phyloP scores from a whole-genome alignment of 2,797 vertebrate species.

The Sebastes diaconus region DNA sequence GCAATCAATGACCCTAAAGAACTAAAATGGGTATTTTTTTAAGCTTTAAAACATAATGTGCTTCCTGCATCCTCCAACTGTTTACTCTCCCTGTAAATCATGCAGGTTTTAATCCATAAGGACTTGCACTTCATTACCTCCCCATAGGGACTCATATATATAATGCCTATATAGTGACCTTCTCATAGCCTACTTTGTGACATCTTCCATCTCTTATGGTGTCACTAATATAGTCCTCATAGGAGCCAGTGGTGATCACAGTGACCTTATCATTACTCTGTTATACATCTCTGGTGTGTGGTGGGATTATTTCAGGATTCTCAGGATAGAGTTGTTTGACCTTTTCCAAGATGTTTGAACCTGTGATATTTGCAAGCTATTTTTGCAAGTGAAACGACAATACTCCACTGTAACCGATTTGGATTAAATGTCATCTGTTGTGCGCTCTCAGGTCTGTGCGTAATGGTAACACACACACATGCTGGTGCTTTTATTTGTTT shows the following conservation, averaged over 20 bases:
- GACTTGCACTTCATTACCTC: background rate
- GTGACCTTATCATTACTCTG: slow-evolving; percentile 17
- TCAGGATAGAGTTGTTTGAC: background rate
- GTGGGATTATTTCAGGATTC: background rate
- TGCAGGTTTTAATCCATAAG: background rate
- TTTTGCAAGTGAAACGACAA: background rate
- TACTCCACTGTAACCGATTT: background rate
- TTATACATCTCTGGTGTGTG: background rate
- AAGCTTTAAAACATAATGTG: background rate
- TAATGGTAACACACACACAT: slow-evolving; percentile 34
- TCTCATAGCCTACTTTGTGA: background rate
- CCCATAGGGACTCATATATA: background rate
- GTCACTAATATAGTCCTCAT: background rate
- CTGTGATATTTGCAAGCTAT: background rate
- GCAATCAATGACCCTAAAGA: background rate
- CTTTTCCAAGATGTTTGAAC: background rate
- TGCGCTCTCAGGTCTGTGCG: slow-evolving; percentile 46
- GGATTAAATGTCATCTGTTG: background rate
- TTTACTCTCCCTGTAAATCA: background rate
- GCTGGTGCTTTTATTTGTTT: background rate
- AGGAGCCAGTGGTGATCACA: background rate
- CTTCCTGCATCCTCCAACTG: background rate
- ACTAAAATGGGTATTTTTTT: background rate
- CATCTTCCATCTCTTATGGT: background rate
- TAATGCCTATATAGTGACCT: background rate